Percentiles rank a stretch among this genome's conserved stretches.
Conservation (phyloP, 2,113 vertebrate genomes). For the Psilopogon haemacephalus region DNA sequence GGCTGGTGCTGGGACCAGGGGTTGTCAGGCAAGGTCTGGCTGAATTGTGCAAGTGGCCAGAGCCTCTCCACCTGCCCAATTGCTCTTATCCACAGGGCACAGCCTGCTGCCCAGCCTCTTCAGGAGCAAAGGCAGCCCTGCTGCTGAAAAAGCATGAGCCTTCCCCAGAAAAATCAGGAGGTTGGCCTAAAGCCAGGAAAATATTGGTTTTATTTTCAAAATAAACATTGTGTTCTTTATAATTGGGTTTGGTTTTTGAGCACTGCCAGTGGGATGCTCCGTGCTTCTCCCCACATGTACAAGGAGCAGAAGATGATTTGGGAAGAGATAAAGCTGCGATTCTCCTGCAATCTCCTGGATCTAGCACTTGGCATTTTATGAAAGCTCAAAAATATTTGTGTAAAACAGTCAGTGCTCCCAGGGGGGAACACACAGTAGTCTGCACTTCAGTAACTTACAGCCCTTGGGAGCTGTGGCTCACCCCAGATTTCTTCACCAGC, state of each 20-base stretch:
- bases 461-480: neutral
- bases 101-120: accelerated
- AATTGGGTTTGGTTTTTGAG: neutral
- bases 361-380: conserved; percentile 27
- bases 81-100: neutral
- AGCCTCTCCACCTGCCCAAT: conserved; percentile 22
- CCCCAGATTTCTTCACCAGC: neutral
- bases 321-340: conserved; percentile 24
- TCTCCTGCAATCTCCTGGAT: conserved; percentile 19
- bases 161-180: neutral
- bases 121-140: neutral
- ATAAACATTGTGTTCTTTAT: conserved; percentile 1
- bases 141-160: neutral
- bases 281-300: neutral
- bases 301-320: conserved; percentile 11
- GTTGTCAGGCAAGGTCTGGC: neutral
- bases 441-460: neutral
- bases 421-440: neutral
- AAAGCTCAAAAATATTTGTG: conserved; percentile 4
- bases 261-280: neutral
- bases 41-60: neutral
- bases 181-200: neutral
- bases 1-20: neutral
- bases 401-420: conserved; percentile 6
- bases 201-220: neutral